Conservation (phyloP, 2,888 invertebrate species). For the Argyresthia albistria region DNA sequence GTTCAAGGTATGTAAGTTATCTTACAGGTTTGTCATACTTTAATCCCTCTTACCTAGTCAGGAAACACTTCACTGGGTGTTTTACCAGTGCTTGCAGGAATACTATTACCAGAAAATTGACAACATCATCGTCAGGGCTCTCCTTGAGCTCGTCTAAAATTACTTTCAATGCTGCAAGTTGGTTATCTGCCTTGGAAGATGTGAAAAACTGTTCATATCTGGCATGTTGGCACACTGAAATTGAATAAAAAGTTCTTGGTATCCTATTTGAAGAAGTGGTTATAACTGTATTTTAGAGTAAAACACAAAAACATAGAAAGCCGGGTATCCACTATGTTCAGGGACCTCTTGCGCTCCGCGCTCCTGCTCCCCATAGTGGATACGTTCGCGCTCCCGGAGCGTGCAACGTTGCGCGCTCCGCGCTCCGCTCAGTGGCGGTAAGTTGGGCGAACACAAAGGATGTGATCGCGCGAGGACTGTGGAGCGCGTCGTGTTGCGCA, state of each 20-base stretch:
- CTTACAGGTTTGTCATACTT: neutral
- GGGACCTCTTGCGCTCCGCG: no score
- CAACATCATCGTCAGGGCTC: constrained; percentile 11
- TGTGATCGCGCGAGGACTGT: no score
- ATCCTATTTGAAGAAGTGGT: neutral
- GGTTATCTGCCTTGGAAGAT: constrained; percentile 32
- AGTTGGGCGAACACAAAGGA: no score
- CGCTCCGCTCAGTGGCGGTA: no score
- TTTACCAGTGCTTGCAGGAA: constrained; percentile 43
- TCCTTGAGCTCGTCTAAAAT: constrained; percentile 19
- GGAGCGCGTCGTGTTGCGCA: no score
- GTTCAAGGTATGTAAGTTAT: neutral
- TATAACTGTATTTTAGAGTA: neutral
- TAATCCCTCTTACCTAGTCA: constrained; percentile 33
- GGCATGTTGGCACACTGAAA: constrained; percentile 19
- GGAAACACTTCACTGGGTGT: constrained; percentile 52
- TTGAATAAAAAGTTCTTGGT: neutral
- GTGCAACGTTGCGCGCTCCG: no score
- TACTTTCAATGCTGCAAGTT: constrained; percentile 32
- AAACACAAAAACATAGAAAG: neutral
- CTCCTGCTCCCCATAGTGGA: no score
- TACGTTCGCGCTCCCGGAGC: no score
- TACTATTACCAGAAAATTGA: constrained; percentile 32
- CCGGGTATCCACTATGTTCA: no score
- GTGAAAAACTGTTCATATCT: constrained; percentile 22